These are phyloP conservation scores for Drosophila heteroneura DNA, from an alignment of 2,888 invertebrate species.

Conservation along the genomic window DNA sequence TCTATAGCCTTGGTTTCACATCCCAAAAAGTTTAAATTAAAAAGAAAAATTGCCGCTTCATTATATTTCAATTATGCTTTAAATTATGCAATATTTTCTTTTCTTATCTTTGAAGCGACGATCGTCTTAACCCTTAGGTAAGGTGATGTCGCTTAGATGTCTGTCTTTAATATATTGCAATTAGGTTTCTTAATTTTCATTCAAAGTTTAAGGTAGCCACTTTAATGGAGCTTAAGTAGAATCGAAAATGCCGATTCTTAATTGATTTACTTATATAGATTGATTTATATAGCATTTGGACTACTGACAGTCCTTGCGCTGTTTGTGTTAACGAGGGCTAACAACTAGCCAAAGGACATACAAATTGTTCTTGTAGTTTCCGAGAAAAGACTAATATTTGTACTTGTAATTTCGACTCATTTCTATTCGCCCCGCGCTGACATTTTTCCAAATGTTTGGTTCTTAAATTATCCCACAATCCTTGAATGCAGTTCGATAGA, in stretches of 20 bases:
- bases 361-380: not conserved
- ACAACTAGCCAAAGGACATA: fast-evolving
- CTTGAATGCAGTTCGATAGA: not conserved
- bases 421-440: not conserved
- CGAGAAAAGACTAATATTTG: not conserved
- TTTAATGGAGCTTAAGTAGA: not conserved
- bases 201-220: not conserved
- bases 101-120: not conserved
- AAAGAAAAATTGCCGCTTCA: too few relatives aligned
- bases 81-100: conserved; percentile 32
- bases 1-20: not conserved
- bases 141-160: too few relatives aligned
- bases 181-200: not conserved
- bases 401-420: not conserved
- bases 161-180: not conserved
- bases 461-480: not conserved
- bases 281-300: not conserved
- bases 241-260: not conserved
- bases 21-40: not conserved
- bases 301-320: not conserved
- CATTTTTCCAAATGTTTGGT: not conserved
- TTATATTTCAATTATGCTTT: conserved; percentile 1
- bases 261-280: not conserved
- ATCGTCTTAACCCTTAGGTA: conserved; percentile 14
- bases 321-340: too few relatives aligned